Evolutionary conservation across 1,140 invertebrate species (phyloP).

Genomic region (Listronotus oregonensis): DNA sequence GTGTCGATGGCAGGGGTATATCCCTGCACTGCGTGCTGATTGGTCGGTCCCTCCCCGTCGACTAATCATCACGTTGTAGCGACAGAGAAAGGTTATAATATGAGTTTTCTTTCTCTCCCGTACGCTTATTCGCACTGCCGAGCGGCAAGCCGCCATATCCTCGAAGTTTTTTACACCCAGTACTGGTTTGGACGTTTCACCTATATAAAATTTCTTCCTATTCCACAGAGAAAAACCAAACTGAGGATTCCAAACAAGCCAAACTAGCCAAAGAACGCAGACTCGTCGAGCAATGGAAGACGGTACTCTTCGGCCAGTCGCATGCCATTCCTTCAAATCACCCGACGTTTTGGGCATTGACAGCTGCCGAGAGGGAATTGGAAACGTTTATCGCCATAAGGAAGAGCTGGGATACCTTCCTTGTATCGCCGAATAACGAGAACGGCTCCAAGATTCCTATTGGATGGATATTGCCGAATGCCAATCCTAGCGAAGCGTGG

Average conservation of each 20-base stretch:
- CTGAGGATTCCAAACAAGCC: conserved; percentile 43
- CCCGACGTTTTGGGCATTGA: conserved; percentile 49
- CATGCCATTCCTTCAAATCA: conserved; percentile 39
- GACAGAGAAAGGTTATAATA: too few relatives aligned
- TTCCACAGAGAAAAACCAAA: conserved; percentile 43
- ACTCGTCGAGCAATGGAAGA: conserved; percentile 48
- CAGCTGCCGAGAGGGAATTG: conserved; percentile 49
- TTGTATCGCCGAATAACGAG: conserved; percentile 39
- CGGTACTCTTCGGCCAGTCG: conserved; percentile 47
- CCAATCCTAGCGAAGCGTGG: conserved; percentile 44
- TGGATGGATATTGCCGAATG: conserved; percentile 51
- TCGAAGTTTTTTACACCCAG: too few relatives aligned
- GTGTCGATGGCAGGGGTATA: too few relatives aligned
- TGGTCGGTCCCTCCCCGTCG: too few relatives aligned
- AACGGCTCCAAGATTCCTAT: conserved; percentile 51
- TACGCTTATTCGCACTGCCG: too few relatives aligned
- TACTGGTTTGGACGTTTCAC: too few relatives aligned
- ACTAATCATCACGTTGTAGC: too few relatives aligned
- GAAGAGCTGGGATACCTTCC: conserved; percentile 57
- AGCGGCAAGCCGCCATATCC: too few relatives aligned
- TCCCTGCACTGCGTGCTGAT: too few relatives aligned
- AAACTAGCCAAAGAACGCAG: conserved; percentile 42
- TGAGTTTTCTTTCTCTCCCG: too few relatives aligned
- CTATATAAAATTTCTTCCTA: too few relatives aligned
- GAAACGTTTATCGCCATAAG: conserved; percentile 54